Percentiles rank a stretch among this genome's conserved stretches.
Evolutionary conservation across 2,113 vertebrate species (phyloP).

Genomic region (Osmerus mordax): DNA sequence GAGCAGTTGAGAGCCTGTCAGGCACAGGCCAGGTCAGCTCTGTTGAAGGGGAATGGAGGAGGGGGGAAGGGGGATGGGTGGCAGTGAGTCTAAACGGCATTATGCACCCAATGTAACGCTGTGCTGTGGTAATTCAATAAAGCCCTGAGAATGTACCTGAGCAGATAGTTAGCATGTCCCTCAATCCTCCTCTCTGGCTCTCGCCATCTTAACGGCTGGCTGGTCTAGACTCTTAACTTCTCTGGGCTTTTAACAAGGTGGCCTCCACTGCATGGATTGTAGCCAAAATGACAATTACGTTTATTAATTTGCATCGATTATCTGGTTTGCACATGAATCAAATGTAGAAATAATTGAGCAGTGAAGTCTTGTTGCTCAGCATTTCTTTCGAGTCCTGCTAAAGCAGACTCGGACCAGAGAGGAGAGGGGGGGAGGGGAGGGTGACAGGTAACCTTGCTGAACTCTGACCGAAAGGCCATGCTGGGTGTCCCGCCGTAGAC

Average conservation of each 20-base stretch:
- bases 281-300: slow-evolving; percentile 85
- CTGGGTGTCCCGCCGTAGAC: slow-evolving; percentile 19
- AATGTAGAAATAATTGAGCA: slow-evolving; percentile 82
- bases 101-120: slow-evolving; percentile 55
- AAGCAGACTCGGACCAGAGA: background rate
- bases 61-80: background rate
- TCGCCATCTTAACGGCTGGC: slow-evolving; percentile 46
- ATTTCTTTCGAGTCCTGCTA: background rate
- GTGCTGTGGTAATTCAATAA: slow-evolving; percentile 68
- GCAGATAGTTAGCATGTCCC: slow-evolving; percentile 25
- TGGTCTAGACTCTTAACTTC: slow-evolving; percentile 53
- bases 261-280: slow-evolving; percentile 75
- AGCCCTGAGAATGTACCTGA: slow-evolving; percentile 56
- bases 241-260: slow-evolving; percentile 64
- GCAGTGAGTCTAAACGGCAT: slow-evolving; percentile 54
- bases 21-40: slow-evolving; percentile 47
- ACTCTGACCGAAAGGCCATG: slow-evolving; percentile 42
- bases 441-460: slow-evolving; percentile 31
- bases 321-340: slow-evolving; percentile 85
- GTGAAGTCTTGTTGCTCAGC: slow-evolving; percentile 63
- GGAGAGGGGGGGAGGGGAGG: slow-evolving; percentile 50
- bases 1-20: slow-evolving; percentile 64
- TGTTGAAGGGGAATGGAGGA: background rate
- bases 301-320: slow-evolving; percentile 92
- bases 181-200: slow-evolving; percentile 26